Conservation (phyloP, 2,113 vertebrate species). For the Oriolus oriolus region DNA sequence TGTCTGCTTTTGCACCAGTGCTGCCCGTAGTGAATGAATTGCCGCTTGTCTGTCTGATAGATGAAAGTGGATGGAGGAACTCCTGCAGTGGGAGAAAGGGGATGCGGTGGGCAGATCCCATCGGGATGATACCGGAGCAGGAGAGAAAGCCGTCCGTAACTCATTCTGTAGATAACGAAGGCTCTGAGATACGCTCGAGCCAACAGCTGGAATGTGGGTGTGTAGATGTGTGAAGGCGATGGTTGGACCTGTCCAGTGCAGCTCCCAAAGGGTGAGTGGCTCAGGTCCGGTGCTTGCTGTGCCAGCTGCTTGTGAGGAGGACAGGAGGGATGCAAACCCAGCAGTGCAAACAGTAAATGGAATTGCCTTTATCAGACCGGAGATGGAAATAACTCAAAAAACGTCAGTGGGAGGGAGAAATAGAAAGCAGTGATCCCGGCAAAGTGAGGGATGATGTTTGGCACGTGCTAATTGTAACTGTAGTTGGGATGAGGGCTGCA, state of each 20-base stretch:
- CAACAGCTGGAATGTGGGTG: background rate
- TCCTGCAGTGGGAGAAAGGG: background rate
- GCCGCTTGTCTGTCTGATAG: background rate
- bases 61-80: background rate
- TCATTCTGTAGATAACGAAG: background rate
- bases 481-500: background rate
- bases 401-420: background rate
- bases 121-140: background rate
- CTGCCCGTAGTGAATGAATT: background rate
- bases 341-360: background rate
- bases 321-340: background rate
- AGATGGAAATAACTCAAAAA: background rate
- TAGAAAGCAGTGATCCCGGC: background rate
- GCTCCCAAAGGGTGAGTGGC: background rate
- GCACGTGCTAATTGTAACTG: fast-evolving
- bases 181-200: background rate
- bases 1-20: background rate
- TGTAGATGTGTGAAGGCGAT: background rate
- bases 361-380: background rate
- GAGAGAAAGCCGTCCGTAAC: background rate
- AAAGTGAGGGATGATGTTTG: background rate
- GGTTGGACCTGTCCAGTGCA: fast-evolving
- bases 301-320: fast-evolving
- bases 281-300: background rate
- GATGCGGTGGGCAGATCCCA: background rate